Percentiles rank a stretch among this genome's conserved stretches.
Evolutionary conservation across 2,113 vertebrate species (phyloP).

Genomic region (Campylomormyrus tamandua): DNA sequence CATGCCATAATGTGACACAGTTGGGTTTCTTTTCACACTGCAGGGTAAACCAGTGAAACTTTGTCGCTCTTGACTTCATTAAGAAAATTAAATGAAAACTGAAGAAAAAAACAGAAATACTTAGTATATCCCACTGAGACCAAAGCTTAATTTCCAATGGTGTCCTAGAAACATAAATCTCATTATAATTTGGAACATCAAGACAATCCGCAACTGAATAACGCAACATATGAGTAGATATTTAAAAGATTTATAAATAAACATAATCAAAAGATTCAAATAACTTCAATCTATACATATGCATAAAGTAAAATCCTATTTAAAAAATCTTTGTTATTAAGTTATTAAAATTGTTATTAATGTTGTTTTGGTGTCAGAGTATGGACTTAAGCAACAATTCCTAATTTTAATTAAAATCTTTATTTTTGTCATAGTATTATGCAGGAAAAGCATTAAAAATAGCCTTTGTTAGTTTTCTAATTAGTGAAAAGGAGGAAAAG

Average conservation of each 20-base stretch:
- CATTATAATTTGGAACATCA: conserved; percentile 67
- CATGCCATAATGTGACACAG: background rate
- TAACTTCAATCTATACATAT: conserved; percentile 57
- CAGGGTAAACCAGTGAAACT: conserved; percentile 29
- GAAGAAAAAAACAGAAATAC: conserved; percentile 38
- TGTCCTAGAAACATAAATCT: conserved; percentile 71
- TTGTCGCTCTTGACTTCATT: conserved; percentile 54
- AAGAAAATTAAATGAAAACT: conserved; percentile 44
- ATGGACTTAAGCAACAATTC: conserved; percentile 27
- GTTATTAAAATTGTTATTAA: conserved; percentile 40
- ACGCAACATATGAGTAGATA: conserved; percentile 57
- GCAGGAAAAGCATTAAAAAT: background rate
- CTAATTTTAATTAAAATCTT: conserved; percentile 5
- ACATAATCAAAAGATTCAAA: conserved; percentile 56
- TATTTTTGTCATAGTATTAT: background rate
- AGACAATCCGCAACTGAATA: conserved; percentile 60
- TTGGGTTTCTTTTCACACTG: conserved; percentile 26
- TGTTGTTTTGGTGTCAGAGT: conserved; percentile 36
- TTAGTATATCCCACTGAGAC: conserved; percentile 61
- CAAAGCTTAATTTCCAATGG: conserved; percentile 57
- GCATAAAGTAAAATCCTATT: conserved; percentile 42
- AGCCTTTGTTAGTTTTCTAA: background rate
- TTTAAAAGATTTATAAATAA: conserved; percentile 63
- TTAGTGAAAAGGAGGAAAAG: background rate
- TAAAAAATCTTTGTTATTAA: conserved; percentile 35